Conservation (phyloP, 2,113 vertebrate species). For the Aythya baeri region DNA sequence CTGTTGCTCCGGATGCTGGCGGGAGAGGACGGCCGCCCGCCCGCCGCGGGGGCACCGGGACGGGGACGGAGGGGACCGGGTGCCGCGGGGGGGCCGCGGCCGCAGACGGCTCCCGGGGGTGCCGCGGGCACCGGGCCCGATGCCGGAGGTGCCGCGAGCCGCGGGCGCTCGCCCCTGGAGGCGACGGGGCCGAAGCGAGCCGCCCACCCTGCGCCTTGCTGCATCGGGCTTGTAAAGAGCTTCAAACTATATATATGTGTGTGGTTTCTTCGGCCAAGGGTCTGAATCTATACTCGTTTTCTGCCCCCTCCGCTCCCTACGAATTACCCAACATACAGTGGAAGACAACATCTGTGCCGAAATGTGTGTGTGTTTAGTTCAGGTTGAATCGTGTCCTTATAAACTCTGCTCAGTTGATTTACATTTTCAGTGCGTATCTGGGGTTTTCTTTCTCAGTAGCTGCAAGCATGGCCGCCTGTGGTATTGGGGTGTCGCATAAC, state of each 20-base stretch:
- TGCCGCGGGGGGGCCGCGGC: neutral
- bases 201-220: neutral
- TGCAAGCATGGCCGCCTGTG: slow-evolving; percentile 84
- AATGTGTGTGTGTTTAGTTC: slow-evolving; percentile 84
- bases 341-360: slow-evolving; percentile 81
- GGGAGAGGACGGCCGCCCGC: neutral
- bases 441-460: slow-evolving; percentile 79
- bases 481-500: slow-evolving; percentile 81
- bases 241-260: slow-evolving; percentile 54
- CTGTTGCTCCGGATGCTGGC: slow-evolving; percentile 44
- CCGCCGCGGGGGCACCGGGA: neutral
- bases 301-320: slow-evolving; percentile 56
- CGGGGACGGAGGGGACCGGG: neutral
- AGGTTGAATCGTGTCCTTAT: slow-evolving; percentile 82
- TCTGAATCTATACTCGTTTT: slow-evolving; percentile 69
- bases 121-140: neutral
- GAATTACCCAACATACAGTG: slow-evolving; percentile 79
- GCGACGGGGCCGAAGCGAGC: neutral
- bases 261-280: slow-evolving; percentile 72
- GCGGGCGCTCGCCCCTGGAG: neutral
- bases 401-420: slow-evolving; percentile 82
- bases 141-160: neutral
- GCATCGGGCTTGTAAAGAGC: slow-evolving; percentile 65
- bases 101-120: neutral
- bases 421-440: slow-evolving; percentile 75